Evolutionary conservation across 1,140 invertebrate genomes (phyloP).

Genomic region (Cotesia typhae): DNA sequence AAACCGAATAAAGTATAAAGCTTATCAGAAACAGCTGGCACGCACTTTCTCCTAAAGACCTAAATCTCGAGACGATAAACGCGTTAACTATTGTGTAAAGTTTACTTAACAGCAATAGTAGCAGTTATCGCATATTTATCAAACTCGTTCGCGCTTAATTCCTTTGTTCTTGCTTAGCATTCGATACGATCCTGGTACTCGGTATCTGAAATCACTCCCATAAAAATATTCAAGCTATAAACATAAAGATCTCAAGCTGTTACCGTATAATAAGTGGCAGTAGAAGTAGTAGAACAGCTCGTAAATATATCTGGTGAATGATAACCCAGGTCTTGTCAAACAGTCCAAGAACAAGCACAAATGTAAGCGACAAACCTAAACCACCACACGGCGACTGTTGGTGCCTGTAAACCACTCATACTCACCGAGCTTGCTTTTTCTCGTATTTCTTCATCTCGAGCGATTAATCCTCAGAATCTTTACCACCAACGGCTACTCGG

Average conservation of each 20-base stretch:
- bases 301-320: slow-evolving; percentile 1
- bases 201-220: slow-evolving; percentile 16
- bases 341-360: slow-evolving; percentile 1
- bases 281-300: background rate
- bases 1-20: no score
- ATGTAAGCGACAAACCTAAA: background rate
- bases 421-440: background rate
- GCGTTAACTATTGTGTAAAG: no score
- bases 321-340: background rate
- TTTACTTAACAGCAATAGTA: no score
- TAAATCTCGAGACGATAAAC: no score
- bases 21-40: no score
- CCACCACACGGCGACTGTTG: background rate
- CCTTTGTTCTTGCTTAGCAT: no score
- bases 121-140: no score
- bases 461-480: slow-evolving; percentile 29
- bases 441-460: slow-evolving; percentile 10
- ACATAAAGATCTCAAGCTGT: no score
- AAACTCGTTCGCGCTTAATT: no score
- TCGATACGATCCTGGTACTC: background rate
- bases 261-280: no score
- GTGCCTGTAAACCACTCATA: background rate
- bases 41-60: no score
- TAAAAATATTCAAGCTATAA: background rate
- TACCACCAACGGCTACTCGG: slow-evolving; percentile 24